Conservation (phyloP, 2,797 vertebrate species). For the Podarcis siculus region DNA sequence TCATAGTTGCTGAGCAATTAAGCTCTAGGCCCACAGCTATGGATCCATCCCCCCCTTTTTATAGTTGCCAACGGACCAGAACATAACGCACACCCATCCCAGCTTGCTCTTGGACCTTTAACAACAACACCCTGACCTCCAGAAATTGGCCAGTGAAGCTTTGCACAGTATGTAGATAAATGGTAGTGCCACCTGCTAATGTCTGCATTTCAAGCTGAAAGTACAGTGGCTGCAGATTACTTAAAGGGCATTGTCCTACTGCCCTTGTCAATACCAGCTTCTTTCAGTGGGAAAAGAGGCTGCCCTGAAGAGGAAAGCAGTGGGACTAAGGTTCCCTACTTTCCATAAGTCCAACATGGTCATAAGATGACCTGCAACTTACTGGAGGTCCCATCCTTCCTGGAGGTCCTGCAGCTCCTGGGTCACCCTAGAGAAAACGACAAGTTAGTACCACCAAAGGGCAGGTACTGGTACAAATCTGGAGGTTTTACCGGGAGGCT, state of each 20-base stretch:
- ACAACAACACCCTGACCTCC: too few relatives aligned
- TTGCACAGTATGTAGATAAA: background rate
- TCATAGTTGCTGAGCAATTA: background rate
- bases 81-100: background rate
- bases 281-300: background rate
- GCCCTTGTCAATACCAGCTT: background rate
- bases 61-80: background rate
- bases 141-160: background rate
- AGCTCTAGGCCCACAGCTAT: background rate
- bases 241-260: background rate
- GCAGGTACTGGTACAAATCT: accelerated
- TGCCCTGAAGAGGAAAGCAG: accelerated
- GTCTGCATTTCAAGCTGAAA: background rate
- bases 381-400: constrained; percentile 92
- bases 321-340: background rate
- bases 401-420: constrained; percentile 83
- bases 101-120: background rate
- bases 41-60: background rate
- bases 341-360: too few relatives aligned
- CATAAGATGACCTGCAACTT: constrained; percentile 66
- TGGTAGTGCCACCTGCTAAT: background rate
- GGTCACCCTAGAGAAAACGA: constrained; percentile 81
- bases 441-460: background rate
- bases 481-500: background rate
- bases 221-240: background rate